phyloP scores from a whole-genome alignment of 2,797 vertebrate species.

The Tokudaia tokunoshimensis region DNA sequence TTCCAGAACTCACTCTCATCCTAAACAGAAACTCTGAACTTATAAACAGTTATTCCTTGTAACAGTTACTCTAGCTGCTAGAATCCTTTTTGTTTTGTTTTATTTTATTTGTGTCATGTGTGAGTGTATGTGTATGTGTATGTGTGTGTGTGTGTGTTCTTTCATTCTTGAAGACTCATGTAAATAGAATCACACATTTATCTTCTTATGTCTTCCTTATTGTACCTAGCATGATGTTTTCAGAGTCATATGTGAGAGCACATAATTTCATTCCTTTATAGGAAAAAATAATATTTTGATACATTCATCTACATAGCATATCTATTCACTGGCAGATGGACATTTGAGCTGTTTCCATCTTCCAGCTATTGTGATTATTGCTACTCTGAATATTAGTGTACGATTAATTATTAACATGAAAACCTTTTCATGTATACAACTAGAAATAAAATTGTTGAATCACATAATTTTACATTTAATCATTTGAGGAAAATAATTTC shows the following conservation, averaged over 20 bases:
- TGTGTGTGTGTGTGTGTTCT: background rate
- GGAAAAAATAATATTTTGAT: background rate
- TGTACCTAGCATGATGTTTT: background rate
- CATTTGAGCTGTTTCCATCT: background rate
- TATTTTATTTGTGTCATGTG: no score
- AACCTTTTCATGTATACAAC: background rate
- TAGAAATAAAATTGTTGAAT: background rate
- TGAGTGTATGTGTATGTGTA: background rate
- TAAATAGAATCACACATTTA: background rate
- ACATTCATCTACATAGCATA: background rate
- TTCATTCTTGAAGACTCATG: background rate
- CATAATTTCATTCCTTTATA: slow-evolving; percentile 9
- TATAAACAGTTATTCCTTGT: background rate
- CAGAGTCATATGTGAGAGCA: background rate
- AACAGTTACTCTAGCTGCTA: background rate
- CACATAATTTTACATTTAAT: background rate
- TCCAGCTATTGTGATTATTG: background rate
- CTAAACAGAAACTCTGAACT: background rate
- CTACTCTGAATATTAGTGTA: background rate
- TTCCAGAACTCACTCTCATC: background rate
- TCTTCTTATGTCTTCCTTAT: background rate
- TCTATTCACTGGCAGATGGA: background rate
- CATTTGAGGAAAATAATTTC: background rate
- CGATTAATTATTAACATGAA: background rate
- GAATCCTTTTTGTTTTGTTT: background rate